These are phyloP conservation scores for Lates calcarifer DNA, from an alignment of 2,113 vertebrate genomes.

Conservation along the genomic window DNA sequence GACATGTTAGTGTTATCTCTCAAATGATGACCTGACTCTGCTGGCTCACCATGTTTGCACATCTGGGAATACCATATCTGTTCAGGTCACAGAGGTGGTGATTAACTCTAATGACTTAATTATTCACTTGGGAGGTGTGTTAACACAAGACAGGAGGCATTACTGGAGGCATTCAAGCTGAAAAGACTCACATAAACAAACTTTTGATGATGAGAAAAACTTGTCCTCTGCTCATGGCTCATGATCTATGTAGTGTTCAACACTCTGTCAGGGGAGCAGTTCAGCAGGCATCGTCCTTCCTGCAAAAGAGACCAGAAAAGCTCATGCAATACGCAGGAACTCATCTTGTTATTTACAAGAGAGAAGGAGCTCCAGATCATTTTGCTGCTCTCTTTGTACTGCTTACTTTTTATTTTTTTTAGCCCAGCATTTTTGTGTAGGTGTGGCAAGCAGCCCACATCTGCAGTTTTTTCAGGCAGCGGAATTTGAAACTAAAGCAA, in stretches of 20 bases:
- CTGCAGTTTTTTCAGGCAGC: constrained; percentile 62
- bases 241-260: neutral
- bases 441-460: constrained; percentile 80
- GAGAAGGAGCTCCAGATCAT: constrained; percentile 26
- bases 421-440: constrained; percentile 71
- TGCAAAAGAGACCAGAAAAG: constrained; percentile 5
- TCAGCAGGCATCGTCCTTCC: constrained; percentile 4
- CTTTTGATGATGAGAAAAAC: constrained; percentile 11
- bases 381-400: constrained; percentile 32
- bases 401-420: constrained; percentile 31
- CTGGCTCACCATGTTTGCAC: constrained; percentile 47
- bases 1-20: constrained; percentile 34
- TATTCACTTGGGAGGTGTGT: constrained; percentile 31
- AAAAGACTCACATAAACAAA: constrained; percentile 10
- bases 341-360: constrained; percentile 60
- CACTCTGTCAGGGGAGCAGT: neutral
- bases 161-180: constrained; percentile 8
- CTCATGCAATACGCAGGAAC: constrained; percentile 9
- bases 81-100: constrained; percentile 16
- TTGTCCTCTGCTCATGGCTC: neutral
- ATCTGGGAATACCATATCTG: constrained; percentile 60
- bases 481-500: constrained; percentile 81
- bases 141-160: constrained; percentile 4
- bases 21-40: neutral
- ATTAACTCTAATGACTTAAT: constrained; percentile 55